phyloP scores from a whole-genome alignment of 1,140 invertebrate species.

The Triops longicaudatus region DNA sequence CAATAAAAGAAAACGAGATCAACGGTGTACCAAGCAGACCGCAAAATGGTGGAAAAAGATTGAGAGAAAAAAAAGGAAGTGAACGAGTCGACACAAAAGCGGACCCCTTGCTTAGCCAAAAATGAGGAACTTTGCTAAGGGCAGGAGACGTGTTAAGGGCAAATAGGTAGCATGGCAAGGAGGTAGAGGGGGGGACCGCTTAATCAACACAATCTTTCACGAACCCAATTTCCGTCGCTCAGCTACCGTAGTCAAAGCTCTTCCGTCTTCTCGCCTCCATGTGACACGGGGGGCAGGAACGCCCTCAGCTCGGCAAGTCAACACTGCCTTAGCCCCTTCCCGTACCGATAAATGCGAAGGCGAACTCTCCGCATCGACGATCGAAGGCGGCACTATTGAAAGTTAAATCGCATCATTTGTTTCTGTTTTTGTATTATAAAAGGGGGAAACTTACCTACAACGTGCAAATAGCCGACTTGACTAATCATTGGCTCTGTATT shows the following conservation, averaged over 20 bases:
- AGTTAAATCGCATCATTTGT: background rate
- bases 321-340: constrained; percentile 80
- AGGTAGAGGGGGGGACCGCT: constrained; percentile 4
- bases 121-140: background rate
- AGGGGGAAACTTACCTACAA: constrained; percentile 68
- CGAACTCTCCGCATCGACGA: constrained; percentile 72
- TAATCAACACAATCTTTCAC: constrained; percentile 15
- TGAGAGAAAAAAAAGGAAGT: background rate
- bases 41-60: background rate
- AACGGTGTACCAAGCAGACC: background rate
- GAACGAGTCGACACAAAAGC: constrained; percentile 13
- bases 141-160: background rate
- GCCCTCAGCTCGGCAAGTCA: constrained; percentile 38
- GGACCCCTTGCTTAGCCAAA: constrained; percentile 7
- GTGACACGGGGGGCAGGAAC: constrained; percentile 37
- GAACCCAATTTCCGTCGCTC: constrained; percentile 18
- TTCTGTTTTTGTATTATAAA: constrained; percentile 16
- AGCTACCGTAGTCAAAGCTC: constrained; percentile 49
- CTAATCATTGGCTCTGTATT: constrained; percentile 93
- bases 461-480: constrained; percentile 85
- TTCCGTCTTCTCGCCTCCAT: constrained; percentile 34
- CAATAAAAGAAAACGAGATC: background rate
- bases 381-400: constrained; percentile 76
- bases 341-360: constrained; percentile 77
- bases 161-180: background rate